phyloP scores from a whole-genome alignment of 2,888 invertebrate species.

The Peribatodes rhomboidaria region DNA sequence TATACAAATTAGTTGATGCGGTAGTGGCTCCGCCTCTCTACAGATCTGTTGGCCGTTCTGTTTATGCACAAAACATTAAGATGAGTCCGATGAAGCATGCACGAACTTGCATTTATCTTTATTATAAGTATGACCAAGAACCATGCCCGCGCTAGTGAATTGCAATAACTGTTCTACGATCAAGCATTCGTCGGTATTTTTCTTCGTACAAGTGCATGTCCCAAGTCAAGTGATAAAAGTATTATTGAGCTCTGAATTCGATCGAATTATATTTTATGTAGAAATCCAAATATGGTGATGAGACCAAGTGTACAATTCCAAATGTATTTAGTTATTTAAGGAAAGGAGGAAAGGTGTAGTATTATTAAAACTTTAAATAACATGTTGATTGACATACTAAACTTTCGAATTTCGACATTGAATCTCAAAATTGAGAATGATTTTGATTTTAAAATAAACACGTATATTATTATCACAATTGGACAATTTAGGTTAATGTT shows the following conservation, averaged over 20 bases:
- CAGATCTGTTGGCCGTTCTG: too few relatives aligned
- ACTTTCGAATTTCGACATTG: not conserved
- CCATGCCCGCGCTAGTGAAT: not conserved
- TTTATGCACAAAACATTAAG: too few relatives aligned
- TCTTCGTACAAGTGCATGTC: not conserved
- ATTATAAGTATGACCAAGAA: not conserved
- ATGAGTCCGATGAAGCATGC: not conserved
- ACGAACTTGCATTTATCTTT: not conserved
- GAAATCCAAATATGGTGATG: slow-evolving; percentile 2
- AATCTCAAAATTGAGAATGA: slow-evolving; percentile 5
- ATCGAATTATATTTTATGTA: slow-evolving; percentile 26
- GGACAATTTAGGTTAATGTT: not conserved
- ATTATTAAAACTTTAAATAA: not conserved
- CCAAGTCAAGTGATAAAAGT: slow-evolving; percentile 15
- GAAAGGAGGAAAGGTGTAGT: not conserved
- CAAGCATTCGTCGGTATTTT: not conserved
- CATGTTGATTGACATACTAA: not conserved
- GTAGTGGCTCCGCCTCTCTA: too few relatives aligned
- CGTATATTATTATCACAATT: not conserved
- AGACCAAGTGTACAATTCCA: slow-evolving; percentile 27
- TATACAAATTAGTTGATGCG: too few relatives aligned
- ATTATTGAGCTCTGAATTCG: slow-evolving; percentile 31
- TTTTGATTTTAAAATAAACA: not conserved
- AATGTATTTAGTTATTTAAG: slow-evolving; percentile 20
- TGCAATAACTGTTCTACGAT: not conserved